phyloP scores from a whole-genome alignment of 1,140 invertebrate species.

The Aphis craccivora region DNA sequence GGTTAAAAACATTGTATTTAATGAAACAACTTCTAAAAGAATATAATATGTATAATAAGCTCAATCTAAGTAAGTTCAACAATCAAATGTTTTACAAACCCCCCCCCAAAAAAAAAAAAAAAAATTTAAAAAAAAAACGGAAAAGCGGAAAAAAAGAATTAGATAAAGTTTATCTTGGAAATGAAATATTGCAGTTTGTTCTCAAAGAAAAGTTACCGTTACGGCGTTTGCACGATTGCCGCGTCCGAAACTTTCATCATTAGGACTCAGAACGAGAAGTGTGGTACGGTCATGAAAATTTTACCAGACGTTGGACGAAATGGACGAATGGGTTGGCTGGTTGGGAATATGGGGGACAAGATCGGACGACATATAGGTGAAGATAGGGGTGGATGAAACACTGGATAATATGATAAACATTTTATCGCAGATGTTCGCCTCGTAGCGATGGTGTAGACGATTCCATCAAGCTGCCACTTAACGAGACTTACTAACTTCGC shows the following conservation, averaged over 20 bases:
- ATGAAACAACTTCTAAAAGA: background rate
- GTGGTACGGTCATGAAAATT: slow-evolving; percentile 20
- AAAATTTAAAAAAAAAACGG: background rate
- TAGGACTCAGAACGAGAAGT: slow-evolving; percentile 23
- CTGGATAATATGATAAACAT: slow-evolving; percentile 52
- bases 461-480: slow-evolving; percentile 53
- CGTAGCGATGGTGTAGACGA: background rate
- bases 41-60: background rate
- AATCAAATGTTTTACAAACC: background rate
- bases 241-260: slow-evolving; percentile 49
- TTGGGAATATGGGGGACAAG: background rate
- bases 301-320: slow-evolving; percentile 40
- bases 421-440: slow-evolving; percentile 54
- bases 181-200: slow-evolving; percentile 43
- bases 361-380: background rate
- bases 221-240: slow-evolving; percentile 49
- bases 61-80: slow-evolving; percentile 19
- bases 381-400: background rate
- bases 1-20: background rate
- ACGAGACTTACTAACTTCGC: slow-evolving; percentile 54
- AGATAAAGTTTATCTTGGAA: slow-evolving; percentile 51
- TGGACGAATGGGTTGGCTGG: background rate
- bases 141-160: background rate
- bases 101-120: background rate
- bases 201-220: slow-evolving; percentile 35